A percentile compares a stretch with the other conserved stretches of the same genome.
Conservation (phyloP, 2,797 vertebrate genomes). For the Brachyrhaphis roseni region DNA sequence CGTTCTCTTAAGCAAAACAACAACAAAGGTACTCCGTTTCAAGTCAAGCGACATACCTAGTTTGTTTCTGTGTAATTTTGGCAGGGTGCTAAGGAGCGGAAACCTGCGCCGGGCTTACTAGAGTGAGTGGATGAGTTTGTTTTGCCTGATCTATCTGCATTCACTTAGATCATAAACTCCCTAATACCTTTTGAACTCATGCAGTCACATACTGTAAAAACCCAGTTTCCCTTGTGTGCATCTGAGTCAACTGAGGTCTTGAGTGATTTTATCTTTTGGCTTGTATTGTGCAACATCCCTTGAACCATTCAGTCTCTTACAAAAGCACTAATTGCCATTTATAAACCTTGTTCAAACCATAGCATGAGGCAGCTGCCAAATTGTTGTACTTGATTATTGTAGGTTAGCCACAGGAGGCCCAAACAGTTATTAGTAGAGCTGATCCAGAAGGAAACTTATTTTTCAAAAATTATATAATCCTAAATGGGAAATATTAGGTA, state of each 20-base stretch:
- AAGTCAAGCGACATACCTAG: slow-evolving; percentile 3
- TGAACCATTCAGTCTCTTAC: neutral
- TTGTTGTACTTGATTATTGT: neutral
- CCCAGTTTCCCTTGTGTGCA: neutral
- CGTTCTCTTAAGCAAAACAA: neutral
- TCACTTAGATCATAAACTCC: neutral
- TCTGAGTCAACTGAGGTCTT: neutral
- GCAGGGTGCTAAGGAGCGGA: too few relatives aligned
- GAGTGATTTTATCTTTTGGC: neutral
- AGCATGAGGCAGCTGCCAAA: neutral
- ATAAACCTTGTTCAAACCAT: neutral
- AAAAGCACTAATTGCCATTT: neutral
- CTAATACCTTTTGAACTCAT: neutral
- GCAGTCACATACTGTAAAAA: neutral
- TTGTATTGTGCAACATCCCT: neutral
- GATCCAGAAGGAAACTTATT: neutral
- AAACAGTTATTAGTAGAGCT: neutral
- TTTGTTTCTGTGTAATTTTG: slow-evolving; percentile 4
- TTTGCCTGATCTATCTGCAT: neutral
- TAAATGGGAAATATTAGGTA: neutral
- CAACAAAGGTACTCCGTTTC: neutral
- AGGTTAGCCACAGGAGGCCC: neutral
- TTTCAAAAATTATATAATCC: neutral
- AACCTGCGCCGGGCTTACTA: neutral
- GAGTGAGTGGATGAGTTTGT: neutral